Conservation (phyloP, 2,113 vertebrate genomes). For the Phyllostomus discolor region DNA sequence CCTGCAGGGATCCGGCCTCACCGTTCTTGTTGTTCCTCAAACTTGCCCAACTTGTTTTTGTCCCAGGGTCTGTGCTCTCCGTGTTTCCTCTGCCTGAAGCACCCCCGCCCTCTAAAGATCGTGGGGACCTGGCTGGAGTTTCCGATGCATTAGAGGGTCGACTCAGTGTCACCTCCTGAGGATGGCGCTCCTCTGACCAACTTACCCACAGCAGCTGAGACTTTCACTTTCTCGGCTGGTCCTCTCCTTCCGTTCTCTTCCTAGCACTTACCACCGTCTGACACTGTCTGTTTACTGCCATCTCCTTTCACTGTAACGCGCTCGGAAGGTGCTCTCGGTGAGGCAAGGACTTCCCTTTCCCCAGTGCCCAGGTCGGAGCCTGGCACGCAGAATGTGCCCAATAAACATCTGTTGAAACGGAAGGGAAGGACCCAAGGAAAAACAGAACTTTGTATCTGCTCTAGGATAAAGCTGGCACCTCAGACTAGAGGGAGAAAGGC, state of each 20-base stretch:
- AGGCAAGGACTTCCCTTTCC: neutral
- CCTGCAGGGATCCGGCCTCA: neutral
- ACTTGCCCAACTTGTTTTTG: neutral
- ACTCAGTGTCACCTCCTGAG: neutral
- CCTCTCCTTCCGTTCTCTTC: neutral
- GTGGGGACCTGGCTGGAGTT: neutral
- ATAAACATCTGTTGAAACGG: neutral
- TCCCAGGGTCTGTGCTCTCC: neutral
- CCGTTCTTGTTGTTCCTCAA: neutral
- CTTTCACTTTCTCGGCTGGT: neutral
- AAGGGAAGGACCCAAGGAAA: neutral
- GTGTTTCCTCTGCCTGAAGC: neutral
- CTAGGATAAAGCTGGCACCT: neutral
- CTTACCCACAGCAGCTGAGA: neutral
- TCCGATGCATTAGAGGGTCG: neutral
- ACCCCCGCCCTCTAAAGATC: neutral
- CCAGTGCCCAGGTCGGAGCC: neutral
- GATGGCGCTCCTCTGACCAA: neutral
- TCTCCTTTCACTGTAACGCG: neutral
- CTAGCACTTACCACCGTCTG: too few species aligned
- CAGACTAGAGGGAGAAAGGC: neutral
- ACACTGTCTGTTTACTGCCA: neutral
- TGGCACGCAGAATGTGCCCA: neutral
- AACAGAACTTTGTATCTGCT: neutral
- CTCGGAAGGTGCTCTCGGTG: neutral